Base-by-base conservation (phyloP, 37 sponge, comb jelly and placozoan genomes). In the Petrosia ficiformis region DNA sequence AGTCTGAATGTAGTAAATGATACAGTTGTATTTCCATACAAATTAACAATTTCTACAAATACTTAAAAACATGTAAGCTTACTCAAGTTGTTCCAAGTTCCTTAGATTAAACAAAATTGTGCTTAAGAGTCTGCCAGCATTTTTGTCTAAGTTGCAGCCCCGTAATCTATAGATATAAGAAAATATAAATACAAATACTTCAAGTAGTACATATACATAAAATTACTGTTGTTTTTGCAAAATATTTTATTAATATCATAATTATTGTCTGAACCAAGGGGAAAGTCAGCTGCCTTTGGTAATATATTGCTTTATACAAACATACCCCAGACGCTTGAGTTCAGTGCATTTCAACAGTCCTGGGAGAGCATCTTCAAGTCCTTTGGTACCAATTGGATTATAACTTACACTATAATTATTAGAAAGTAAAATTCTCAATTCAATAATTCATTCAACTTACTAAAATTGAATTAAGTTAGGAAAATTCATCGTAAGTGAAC, bases 261-360 rank as follows among this genome's bases (percentile, higher is more conserved):
- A n/a, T n/a, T n/a, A n/a, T n/a, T n/a, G n/a, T n/a, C n/a, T n/a
- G n/a, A n/a, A n/a, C n/a, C n/a, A n/a, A n/a, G n/a, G n/a, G n/a
- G n/a, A n/a, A n/a, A n/a, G n/a, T n/a, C n/a, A n/a, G n/a, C n/a
- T n/a, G n/a, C n/a, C n/a, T n/a, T n/a, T n/a, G n/a, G n/a, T n/a
- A n/a, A n/a, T n/a, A n/a, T 48, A 28, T 22, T 2, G 10, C 14
- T 31, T 6, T 31, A 39, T 5, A 21, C 35, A 42, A 33, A 22
- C 79, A 30, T 78, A 78, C 79, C 79, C 79, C 54, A 78, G 71
- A 31, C 67, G 67, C 36, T 68, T 44, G 34, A 78, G 38, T 6
- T 78, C 28, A 16, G 29, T 29, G 22, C 70, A 68, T 30, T 78
- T 78, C 39, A 78, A 42, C 1, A 78, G 60, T 26, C 79, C 79